A percentile compares a stretch with the other conserved stretches of the same genome.
phyloP scores from a whole-genome alignment of 2,888 invertebrate species.

The Petrolisthes cinctipes region DNA sequence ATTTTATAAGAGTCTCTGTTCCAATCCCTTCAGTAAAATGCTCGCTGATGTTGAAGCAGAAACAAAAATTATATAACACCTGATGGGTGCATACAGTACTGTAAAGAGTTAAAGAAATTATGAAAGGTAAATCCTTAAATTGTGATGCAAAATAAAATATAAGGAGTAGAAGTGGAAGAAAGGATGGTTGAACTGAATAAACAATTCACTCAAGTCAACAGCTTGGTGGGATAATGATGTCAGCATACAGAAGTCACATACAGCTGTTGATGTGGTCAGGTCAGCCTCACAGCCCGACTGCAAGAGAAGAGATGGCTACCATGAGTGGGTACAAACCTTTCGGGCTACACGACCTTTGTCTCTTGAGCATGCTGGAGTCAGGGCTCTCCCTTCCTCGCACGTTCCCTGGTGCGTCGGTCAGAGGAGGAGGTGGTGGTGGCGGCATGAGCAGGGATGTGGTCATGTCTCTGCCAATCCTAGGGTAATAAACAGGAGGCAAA shows the following conservation, averaged over 20 bases:
- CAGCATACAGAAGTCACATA: slow-evolving; percentile 10
- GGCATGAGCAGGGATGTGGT: slow-evolving; percentile 59
- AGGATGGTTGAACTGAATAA: slow-evolving; percentile 20
- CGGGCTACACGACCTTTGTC: slow-evolving; percentile 60
- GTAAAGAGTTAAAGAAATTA: slow-evolving; percentile 20
- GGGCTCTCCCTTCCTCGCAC: slow-evolving; percentile 41
- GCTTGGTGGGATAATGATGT: slow-evolving; percentile 14
- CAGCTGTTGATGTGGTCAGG: slow-evolving; percentile 8
- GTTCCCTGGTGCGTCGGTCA: slow-evolving; percentile 23
- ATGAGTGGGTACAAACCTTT: slow-evolving; percentile 62
- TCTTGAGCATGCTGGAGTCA: slow-evolving; percentile 49
- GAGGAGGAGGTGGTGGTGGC: slow-evolving; percentile 54
- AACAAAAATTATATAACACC: slow-evolving; percentile 30
- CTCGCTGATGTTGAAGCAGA: slow-evolving; percentile 23
- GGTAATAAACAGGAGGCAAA: slow-evolving; percentile 59
- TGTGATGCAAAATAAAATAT: neutral
- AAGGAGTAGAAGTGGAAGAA: slow-evolving; percentile 25
- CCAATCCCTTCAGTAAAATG: slow-evolving; percentile 25
- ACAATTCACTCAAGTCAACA: neutral
- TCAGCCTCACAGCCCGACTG: slow-evolving; percentile 39
- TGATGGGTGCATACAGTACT: slow-evolving; percentile 44
- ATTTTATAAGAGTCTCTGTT: neutral
- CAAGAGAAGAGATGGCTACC: neutral
- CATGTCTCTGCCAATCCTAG: slow-evolving; percentile 60
- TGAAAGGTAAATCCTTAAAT: neutral